phyloP scores from a whole-genome alignment of 2,797 vertebrate species.

The Anguilla pacifica region DNA sequence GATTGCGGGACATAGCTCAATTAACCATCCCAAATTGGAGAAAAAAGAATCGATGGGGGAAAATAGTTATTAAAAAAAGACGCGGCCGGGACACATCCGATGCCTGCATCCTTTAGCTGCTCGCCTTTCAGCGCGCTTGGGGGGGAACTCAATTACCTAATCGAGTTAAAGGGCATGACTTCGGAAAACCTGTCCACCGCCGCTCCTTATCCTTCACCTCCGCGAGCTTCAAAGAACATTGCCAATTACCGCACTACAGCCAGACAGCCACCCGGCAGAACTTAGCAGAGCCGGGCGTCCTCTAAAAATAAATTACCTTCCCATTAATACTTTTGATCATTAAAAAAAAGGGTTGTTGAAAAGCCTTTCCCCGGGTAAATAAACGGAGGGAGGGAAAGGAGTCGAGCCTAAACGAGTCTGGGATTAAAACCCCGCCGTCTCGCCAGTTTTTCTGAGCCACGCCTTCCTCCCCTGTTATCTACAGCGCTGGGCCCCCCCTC shows the following conservation, averaged over 20 bases:
- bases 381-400: not conserved
- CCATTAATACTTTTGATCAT: not conserved
- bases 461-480: not conserved
- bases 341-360: no score
- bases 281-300: not conserved
- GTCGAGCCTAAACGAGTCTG: not conserved
- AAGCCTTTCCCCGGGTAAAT: no score
- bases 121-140: not conserved
- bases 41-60: not conserved
- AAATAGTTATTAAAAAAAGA: not conserved
- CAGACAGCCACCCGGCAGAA: not conserved
- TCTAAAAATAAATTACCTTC: not conserved
- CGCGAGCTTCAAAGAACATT: not conserved
- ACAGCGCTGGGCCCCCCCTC: slow-evolving; percentile 61
- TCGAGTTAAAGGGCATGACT: slow-evolving; percentile 20
- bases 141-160: slow-evolving; percentile 19
- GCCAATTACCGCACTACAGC: not conserved
- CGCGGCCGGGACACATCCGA: not conserved
- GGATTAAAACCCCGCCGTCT: slow-evolving; percentile 63
- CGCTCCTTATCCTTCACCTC: slow-evolving; percentile 1
- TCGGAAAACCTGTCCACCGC: not conserved
- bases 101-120: not conserved
- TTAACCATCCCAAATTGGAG: no score
- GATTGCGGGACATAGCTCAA: no score
- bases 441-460: slow-evolving; percentile 31